phyloP scores from a whole-genome alignment of 2,888 invertebrate genomes.

The Eupithecia dodoneata region DNA sequence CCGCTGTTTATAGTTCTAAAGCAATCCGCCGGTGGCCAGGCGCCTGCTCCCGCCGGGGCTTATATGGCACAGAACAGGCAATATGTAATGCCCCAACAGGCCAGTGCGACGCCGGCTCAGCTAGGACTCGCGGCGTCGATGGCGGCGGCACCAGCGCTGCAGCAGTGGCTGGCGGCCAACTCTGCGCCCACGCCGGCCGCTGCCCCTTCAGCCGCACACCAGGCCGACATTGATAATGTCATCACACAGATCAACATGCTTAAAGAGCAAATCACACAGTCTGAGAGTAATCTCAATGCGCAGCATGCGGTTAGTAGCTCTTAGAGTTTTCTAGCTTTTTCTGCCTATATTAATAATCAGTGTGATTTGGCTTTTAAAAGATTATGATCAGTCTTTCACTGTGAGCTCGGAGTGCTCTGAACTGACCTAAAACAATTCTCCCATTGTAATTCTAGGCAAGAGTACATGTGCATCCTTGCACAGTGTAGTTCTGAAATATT shows the following conservation, averaged over 20 bases:
- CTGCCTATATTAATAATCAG: not conserved
- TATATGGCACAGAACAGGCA: conserved; percentile 84
- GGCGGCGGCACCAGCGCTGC: conserved; percentile 77
- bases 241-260: conserved; percentile 91
- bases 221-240: conserved; percentile 82
- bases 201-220: conserved; percentile 50
- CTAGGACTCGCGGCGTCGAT: conserved; percentile 82
- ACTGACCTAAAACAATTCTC: not conserved
- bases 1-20: conserved; percentile 89
- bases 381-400: not conserved
- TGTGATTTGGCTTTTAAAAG: not conserved
- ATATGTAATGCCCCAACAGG: conserved; percentile 85
- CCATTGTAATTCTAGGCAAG: not conserved
- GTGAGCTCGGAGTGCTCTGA: not conserved
- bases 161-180: conserved; percentile 78
- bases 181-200: conserved; percentile 61
- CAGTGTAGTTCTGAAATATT: not conserved
- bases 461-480: not conserved
- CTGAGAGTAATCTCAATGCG: conserved; percentile 97
- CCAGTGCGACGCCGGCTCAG: conserved; percentile 82
- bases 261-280: conserved; percentile 96
- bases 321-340: not conserved
- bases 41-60: conserved; percentile 80
- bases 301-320: conserved; percentile 92
- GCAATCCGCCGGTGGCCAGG: conserved; percentile 86